Percentiles rank a stretch among this genome's conserved stretches.
These are phyloP conservation scores for Leucopsar rothschildi DNA, from an alignment of 2,113 vertebrate genomes.

Conservation along the genomic window DNA sequence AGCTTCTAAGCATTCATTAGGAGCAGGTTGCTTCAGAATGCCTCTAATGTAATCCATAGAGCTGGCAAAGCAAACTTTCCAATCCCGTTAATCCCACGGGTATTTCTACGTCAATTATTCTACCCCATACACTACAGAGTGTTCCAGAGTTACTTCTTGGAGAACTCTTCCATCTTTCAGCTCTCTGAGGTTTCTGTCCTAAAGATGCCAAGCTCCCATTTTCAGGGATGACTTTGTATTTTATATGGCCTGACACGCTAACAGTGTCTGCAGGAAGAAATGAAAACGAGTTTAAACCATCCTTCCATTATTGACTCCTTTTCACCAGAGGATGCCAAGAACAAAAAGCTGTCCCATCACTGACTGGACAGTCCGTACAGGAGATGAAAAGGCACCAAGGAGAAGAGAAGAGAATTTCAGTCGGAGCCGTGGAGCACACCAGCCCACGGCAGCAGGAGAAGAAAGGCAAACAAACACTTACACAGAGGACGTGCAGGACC, in stretches of 20 bases:
- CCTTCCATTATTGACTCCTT: neutral
- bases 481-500: conserved; percentile 88
- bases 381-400: neutral
- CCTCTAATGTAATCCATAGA: neutral
- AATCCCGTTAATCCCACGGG: neutral
- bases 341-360: neutral
- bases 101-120: neutral
- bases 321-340: neutral
- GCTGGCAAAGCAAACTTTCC: neutral
- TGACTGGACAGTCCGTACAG: neutral
- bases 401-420: neutral
- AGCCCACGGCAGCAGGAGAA: neutral
- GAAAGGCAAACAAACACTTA: conserved; percentile 75
- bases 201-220: neutral
- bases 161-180: neutral
- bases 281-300: neutral
- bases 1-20: neutral
- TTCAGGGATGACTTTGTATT: neutral
- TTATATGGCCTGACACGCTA: neutral
- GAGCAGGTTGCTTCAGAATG: neutral
- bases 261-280: neutral
- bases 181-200: neutral
- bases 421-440: neutral
- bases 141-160: neutral
- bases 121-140: neutral